A percentile compares a stretch with the other conserved stretches of the same genome.
These are phyloP conservation scores for Drosophila borealis DNA, from an alignment of 2,888 invertebrate species.

Conservation along the genomic window DNA sequence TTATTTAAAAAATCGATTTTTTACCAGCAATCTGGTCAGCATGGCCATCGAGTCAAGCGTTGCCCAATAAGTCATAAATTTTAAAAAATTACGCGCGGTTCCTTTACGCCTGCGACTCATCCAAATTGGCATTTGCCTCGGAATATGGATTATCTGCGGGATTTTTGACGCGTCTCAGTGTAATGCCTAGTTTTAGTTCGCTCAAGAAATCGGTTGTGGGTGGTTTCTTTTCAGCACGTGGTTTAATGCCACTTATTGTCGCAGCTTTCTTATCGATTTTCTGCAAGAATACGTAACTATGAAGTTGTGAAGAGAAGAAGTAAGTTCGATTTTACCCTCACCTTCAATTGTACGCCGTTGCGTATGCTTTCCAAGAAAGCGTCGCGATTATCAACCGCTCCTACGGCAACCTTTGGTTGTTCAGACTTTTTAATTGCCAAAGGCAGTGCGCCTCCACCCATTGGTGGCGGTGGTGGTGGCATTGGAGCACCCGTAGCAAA, in stretches of 20 bases:
- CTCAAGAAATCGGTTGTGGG: slow-evolving; percentile 71
- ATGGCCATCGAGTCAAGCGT: slow-evolving; percentile 17
- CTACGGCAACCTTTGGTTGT: slow-evolving; percentile 28
- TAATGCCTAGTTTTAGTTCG: slow-evolving; percentile 75
- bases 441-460: slow-evolving; percentile 16
- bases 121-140: slow-evolving; percentile 52
- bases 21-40: slow-evolving; percentile 15
- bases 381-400: slow-evolving; percentile 53
- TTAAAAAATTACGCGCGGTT: slow-evolving; percentile 24
- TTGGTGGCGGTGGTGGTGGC: slow-evolving; percentile 50
- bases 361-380: slow-evolving; percentile 79
- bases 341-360: slow-evolving; percentile 75
- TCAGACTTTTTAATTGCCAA: slow-evolving; percentile 37
- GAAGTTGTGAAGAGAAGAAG: background rate
- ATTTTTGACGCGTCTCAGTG: slow-evolving; percentile 66
- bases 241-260: slow-evolving; percentile 74
- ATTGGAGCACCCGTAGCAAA: slow-evolving; percentile 38
- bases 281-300: slow-evolving; percentile 47
- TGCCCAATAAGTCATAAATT: slow-evolving; percentile 23
- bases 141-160: slow-evolving; percentile 72
- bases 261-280: slow-evolving; percentile 78
- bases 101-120: slow-evolving; percentile 71
- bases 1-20: slow-evolving; percentile 4
- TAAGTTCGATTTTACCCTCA: slow-evolving; percentile 13
- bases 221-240: slow-evolving; percentile 70